These are phyloP conservation scores for Tipula confusa DNA, from an alignment of 2,888 invertebrate genomes.

Conservation along the genomic window DNA sequence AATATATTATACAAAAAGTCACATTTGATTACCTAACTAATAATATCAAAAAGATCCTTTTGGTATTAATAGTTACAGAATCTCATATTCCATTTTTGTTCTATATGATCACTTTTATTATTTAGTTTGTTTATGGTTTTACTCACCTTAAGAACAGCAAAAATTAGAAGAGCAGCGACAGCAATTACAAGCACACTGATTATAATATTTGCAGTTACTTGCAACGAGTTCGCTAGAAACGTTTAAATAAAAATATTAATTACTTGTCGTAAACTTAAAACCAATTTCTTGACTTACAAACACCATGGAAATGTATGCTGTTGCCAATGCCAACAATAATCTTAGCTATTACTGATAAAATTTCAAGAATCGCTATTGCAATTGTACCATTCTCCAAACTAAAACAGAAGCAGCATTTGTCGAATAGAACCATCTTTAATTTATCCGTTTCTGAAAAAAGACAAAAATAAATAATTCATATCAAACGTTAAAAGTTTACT, in stretches of 20 bases:
- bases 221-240: not conserved
- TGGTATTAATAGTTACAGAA: too few species aligned
- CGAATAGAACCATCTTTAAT: not conserved
- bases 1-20: too few species aligned
- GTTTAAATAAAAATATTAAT: not conserved
- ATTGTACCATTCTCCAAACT: slow-evolving; percentile 9
- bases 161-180: not conserved
- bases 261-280: not conserved
- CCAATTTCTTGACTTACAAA: not conserved
- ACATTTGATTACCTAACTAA: too few species aligned
- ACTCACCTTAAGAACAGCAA: not conserved
- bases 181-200: not conserved
- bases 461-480: not conserved
- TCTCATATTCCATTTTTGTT: too few species aligned
- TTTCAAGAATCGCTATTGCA: not conserved
- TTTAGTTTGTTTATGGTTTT: too few species aligned
- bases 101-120: too few species aligned
- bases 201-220: not conserved
- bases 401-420: not conserved
- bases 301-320: not conserved
- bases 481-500: not conserved
- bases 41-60: too few species aligned
- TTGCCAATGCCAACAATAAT: not conserved
- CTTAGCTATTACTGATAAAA: not conserved
- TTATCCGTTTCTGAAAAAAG: too few species aligned